Conservation (phyloP, 53 echinoderm and acorn worm genomes). For the Hippasteria phrygiana region DNA sequence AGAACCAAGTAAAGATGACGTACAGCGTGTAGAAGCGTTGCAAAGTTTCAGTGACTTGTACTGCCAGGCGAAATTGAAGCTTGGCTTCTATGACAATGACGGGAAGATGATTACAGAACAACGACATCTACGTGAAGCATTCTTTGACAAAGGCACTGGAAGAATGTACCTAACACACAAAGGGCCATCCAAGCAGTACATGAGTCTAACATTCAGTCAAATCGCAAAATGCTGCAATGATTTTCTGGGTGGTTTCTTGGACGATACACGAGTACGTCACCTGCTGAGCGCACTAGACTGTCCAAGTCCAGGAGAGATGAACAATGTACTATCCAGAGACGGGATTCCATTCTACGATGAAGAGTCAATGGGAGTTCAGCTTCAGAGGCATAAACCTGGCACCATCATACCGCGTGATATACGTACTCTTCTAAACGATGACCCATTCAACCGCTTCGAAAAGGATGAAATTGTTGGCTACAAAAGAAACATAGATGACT, state of each 20-base stretch:
- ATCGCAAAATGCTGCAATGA: conserved; percentile 28
- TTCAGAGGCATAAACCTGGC: conserved; percentile 44
- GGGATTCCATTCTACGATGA: conserved; percentile 57
- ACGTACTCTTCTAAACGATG: conserved; percentile 73
- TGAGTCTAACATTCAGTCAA: conserved; percentile 8
- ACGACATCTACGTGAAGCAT: conserved; percentile 4
- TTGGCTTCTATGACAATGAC: conserved; percentile 33
- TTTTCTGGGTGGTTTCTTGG: conserved; percentile 3
- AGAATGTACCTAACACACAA: not conserved
- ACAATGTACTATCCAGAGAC: not conserved
- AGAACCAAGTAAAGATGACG: not conserved
- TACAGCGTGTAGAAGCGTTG: conserved; percentile 5
- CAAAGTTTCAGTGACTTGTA: conserved; percentile 9
- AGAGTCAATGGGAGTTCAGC: not conserved
- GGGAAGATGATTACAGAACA: not conserved
- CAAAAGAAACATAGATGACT: conserved; percentile 17
- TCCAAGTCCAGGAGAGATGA: conserved; percentile 29
- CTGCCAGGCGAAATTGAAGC: conserved; percentile 21
- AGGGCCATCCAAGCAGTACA: conserved; percentile 32
- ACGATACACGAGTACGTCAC: conserved; percentile 5
- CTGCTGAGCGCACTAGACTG: conserved; percentile 48
- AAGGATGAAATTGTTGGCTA: conserved; percentile 78
- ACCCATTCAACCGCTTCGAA: conserved; percentile 71
- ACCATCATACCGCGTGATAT: conserved; percentile 68
- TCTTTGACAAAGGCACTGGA: not conserved